Base-by-base conservation (phyloP, 1,140 invertebrate genomes). In the Saccostrea cuccullata region DNA sequence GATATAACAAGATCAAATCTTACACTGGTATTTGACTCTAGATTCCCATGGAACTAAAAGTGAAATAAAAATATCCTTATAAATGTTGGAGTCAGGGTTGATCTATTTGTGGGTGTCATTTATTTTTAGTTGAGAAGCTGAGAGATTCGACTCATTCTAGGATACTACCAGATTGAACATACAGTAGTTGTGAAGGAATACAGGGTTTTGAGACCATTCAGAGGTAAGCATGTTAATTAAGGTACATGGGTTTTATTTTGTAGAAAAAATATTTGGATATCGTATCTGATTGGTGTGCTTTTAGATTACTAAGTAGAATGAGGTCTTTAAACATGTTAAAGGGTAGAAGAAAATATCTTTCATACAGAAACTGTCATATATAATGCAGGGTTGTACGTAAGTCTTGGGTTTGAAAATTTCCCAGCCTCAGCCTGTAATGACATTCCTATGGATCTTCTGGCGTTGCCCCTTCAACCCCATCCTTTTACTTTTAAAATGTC, bases 1-100 rank as follows among this genome's bases (percentile, higher is more conserved):
- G 70, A 36, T 77, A 77, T 77, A 77, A 77, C 70, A 26, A 26
- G 70, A 77, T 77, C 26, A 77, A 77, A 36, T 77, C 70, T 67
- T 23, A n/a, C 11, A 17, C 26, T 77, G 70, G 20, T 11, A 36
- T 77, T 26, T 73, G 23, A 4, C 12, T 26, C 30, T 15, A 77
- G 70, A 30, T 13, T 36, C 15, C 70, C 30, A 77, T 4, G 26
- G 30, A 77, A 77, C 23, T 77, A 23, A 77, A 77, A 36, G 0
- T 12, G 26, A 12, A 77, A 36, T 77, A 77, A 17, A 64, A 11
- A 30, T 15, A 11, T 30, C 26, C 15, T n/a, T 15, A 26, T 26
- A 77, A 12, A 30, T 30, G 3, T 20, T 17, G n/a, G 17, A 64
- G 58, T 64, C 15, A 64, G 15, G 70, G 13, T 30, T 77, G 23